Conservation (phyloP, 2,888 invertebrate genomes). For the Mythimna ferrago region DNA sequence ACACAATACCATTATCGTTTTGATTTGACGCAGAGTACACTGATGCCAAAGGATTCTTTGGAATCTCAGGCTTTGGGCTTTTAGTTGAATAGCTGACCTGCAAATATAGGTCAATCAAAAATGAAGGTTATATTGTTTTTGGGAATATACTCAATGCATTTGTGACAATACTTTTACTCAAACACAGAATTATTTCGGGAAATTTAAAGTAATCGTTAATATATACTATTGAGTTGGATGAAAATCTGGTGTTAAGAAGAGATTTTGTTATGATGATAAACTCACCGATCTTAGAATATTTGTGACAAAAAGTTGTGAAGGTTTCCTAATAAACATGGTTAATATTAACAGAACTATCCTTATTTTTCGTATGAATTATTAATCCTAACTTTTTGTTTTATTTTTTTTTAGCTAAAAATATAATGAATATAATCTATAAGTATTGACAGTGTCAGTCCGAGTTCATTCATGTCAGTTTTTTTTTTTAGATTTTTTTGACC, state of each 20-base stretch:
- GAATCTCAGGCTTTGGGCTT: constrained; percentile 90
- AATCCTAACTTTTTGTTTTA: neutral
- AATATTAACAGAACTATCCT: neutral
- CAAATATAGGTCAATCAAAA: constrained; percentile 47
- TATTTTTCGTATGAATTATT: neutral
- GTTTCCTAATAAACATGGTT: constrained; percentile 62
- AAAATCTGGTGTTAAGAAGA: neutral
- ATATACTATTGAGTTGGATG: neutral
- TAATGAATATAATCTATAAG: no score
- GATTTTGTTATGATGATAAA: neutral
- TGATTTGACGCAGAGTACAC: constrained; percentile 92
- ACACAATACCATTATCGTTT: constrained; percentile 93
- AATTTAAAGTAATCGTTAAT: neutral
- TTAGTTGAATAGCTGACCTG: constrained; percentile 82
- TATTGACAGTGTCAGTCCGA: no score
- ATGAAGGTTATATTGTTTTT: neutral
- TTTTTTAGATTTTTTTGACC: no score
- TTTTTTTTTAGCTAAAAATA: no score
- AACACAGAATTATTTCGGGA: neutral
- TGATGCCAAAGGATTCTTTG: constrained; percentile 92
- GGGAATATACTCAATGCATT: neutral
- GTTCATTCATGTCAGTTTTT: no score
- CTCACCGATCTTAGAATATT: constrained; percentile 55
- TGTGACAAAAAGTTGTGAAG: constrained; percentile 30
- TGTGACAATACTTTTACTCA: neutral